Evolutionary conservation across 2,888 invertebrate species (phyloP), one percentile per base, ranked within the genome.

Genomic region (Cheilosia scutellata): DNA sequence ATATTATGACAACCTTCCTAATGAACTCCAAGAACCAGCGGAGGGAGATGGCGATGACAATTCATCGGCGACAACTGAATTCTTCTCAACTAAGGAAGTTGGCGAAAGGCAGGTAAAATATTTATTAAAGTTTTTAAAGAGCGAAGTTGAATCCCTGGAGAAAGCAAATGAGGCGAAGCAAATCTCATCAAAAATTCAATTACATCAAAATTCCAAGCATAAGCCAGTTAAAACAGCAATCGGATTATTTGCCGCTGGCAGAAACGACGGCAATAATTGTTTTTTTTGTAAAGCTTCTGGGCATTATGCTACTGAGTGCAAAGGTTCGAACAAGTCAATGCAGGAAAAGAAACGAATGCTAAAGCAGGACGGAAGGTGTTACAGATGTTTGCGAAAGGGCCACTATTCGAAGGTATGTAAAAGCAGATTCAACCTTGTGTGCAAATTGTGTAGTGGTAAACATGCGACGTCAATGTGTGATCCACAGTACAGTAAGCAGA

Each of bases 71-170:
- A 25, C 44, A 20, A 42, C 25, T 9, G n/a, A 31, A 47, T 27
- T 40, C 0, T 57, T 33, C 16, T 27, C 51, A 33, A 20, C 29
- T 20, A 68, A 33, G 2, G 20, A 27, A 37, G 33, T 49, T 29
- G 66, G 60, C 2, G 58, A 57, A 4, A 71, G 57, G 20, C 58
- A 71, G 49, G 70, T 58, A 13, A 71, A 57, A 11, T 40, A 42
- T 11, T 55, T 76, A 27, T 55, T 76, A 31, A 60, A 33, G 60
- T 77, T 77, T 58, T 51, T 77, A 4, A 62, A 77, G 51, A 29
- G 60, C 40, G 51, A 68, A 16, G 68, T 68, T 4, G 66, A 76
- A 29, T 42, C 76, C 7, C 49, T 77, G 0, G 60, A 71, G n/a
- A 71, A 71, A 20, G 37, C 60, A 27, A 37, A 51, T 9, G 60